phyloP scores from a whole-genome alignment of 2,888 invertebrate genomes.

The Dasysyrphus albostriatus region DNA sequence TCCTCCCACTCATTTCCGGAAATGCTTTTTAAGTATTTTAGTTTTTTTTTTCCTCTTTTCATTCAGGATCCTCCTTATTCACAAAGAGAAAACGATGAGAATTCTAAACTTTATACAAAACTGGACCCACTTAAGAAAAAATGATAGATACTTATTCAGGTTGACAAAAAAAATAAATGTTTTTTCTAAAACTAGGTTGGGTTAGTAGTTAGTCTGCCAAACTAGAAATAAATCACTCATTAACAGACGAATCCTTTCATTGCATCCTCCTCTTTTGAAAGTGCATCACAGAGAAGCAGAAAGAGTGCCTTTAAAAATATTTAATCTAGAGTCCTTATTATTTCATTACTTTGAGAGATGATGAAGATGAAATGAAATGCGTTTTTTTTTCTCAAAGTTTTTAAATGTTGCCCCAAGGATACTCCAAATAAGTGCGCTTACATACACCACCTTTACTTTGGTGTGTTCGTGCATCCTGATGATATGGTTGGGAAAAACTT shows the following conservation, averaged over 20 bases:
- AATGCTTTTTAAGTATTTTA: neutral
- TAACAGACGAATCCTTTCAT: slow-evolving; percentile 3
- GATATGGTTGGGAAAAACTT: slow-evolving; percentile 11
- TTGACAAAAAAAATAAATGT: neutral
- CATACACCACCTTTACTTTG: neutral
- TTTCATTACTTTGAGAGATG: slow-evolving; percentile 53
- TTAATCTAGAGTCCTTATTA: slow-evolving; percentile 63
- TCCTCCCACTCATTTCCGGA: neutral
- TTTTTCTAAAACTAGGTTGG: neutral
- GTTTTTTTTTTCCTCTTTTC: neutral
- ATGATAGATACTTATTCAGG: slow-evolving; percentile 12
- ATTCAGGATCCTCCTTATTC: neutral
- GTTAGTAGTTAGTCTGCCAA: neutral
- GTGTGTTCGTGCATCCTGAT: slow-evolving; percentile 26
- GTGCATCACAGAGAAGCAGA: neutral
- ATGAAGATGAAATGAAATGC: slow-evolving; percentile 12
- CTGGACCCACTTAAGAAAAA: slow-evolving; percentile 14
- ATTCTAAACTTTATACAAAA: slow-evolving; percentile 9
- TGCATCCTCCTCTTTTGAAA: neutral
- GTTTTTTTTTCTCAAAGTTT: neutral
- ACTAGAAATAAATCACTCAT: slow-evolving; percentile 35
- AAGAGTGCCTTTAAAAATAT: slow-evolving; percentile 56
- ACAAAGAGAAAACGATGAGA: slow-evolving; percentile 16
- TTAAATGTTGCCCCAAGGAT: slow-evolving; percentile 7
- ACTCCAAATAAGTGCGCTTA: slow-evolving; percentile 28